Evolutionary conservation across 1,140 invertebrate species (phyloP), one percentile per base, ranked within the genome.

Genomic region (Rhopalosiphum maidis): DNA sequence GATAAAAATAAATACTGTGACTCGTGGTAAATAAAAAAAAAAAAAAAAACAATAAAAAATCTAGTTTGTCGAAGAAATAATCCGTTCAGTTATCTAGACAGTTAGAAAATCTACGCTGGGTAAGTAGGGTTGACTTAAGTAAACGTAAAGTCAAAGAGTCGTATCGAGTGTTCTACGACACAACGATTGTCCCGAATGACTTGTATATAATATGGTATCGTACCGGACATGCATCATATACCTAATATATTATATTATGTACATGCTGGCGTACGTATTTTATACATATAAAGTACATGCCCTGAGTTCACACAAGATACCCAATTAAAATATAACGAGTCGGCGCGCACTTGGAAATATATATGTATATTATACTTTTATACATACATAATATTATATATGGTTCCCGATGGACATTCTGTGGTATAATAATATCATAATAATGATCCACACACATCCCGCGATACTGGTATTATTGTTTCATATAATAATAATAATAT

Each of bases 271-370:
- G 23, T 60, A 68, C 15, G 48, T 51, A 51, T 18, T 51, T 51
- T 51, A 68, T 35, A 77, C 5, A 35, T 77, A 35, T n/a, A 77
- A 9, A 18, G 30, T 30, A n/a, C 30, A 1, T n/a, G 0, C 60
- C 30, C 60, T 1, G 60, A 68, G 60, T n/a, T 68, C 9, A 0
- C 30, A 5, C 60, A 30, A 30, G 30, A 68, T 77, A 77, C 60
- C 60, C 60, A 77, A 77, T 77, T 77, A 77, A 77, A 77, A 77
- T 77, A 77, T 77, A 77, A 77, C 60, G 60, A 77, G 60, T n/a
- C 60, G n/a, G 60, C 4, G 60, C 4, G n/a, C 60, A 77, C 15
- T 77, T 77, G 15, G 60, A n/a, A 18, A 77, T 77, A 77, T 54
- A 54, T 22, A 54, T 41, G 2, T 41, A 77, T n/a, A n/a, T 77